phyloP scores from a whole-genome alignment of 2,888 invertebrate genomes.

The Drosophila nr. perissopoda region DNA sequence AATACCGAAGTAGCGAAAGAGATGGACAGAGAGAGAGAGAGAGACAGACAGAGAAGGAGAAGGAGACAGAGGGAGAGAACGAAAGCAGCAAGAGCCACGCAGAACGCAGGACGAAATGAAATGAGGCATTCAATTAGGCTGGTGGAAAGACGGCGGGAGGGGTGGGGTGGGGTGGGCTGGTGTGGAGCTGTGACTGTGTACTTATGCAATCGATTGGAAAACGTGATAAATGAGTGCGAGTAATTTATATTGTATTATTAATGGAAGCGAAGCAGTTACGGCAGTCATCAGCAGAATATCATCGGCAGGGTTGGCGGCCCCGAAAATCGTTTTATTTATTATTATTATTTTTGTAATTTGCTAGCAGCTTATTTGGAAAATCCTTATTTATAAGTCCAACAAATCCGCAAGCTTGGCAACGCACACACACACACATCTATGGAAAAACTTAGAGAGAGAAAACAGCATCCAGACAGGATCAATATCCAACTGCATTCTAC shows the following conservation, averaged over 20 bases:
- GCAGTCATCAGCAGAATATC: too few species aligned
- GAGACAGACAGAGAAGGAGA: background rate
- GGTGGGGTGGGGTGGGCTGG: background rate
- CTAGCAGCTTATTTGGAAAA: too few species aligned
- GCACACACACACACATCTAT: too few species aligned
- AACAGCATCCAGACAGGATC: too few species aligned
- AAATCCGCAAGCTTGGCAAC: too few species aligned
- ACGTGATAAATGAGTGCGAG: conserved; percentile 13
- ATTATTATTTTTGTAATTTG: too few species aligned
- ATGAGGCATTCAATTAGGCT: background rate
- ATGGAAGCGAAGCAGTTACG: too few species aligned
- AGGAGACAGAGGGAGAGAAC: background rate
- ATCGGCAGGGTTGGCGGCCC: too few species aligned
- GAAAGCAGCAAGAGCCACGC: background rate
- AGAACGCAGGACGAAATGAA: conserved; percentile 23
- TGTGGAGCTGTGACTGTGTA: background rate
- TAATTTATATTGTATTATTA: background rate
- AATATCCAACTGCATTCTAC: too few species aligned
- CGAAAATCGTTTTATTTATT: too few species aligned
- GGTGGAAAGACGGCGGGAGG: background rate
- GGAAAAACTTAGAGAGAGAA: too few species aligned
- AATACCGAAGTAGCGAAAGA: background rate
- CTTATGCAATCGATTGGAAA: conserved; percentile 13
- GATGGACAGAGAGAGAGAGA: background rate
- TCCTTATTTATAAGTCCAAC: too few species aligned